Evolutionary conservation across 2,888 invertebrate species (phyloP).

Genomic region (Cyaniris semiargus): DNA sequence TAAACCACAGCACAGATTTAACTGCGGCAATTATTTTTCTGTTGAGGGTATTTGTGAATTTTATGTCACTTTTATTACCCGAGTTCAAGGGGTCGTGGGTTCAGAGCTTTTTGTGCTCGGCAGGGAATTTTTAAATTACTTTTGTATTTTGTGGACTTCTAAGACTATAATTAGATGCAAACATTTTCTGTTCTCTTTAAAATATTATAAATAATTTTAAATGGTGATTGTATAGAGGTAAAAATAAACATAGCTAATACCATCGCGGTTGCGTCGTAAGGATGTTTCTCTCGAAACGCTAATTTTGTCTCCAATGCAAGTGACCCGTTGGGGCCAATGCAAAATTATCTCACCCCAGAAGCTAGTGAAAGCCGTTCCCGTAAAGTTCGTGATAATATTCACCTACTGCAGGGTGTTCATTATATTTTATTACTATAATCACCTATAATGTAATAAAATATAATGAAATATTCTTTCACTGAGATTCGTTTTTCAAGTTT

Average conservation of each 20-base stretch:
- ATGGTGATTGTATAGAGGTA: too few relatives aligned
- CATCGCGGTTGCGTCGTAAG: neutral
- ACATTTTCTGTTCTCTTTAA: too few relatives aligned
- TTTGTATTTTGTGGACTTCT: neutral
- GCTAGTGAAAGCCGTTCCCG: too few relatives aligned
- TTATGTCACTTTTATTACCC: constrained; percentile 22
- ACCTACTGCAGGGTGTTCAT: too few relatives aligned
- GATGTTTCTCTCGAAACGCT: neutral
- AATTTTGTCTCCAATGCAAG: neutral
- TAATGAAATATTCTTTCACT: neutral
- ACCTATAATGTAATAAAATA: too few relatives aligned
- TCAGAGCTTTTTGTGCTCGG: neutral
- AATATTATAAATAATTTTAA: too few relatives aligned
- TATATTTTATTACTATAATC: too few relatives aligned
- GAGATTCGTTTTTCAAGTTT: neutral
- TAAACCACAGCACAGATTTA: constrained; percentile 17
- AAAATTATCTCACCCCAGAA: neutral
- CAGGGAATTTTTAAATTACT: neutral
- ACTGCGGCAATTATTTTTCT: constrained; percentile 20
- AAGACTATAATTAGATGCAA: neutral
- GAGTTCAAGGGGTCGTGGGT: constrained; percentile 15
- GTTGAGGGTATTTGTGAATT: constrained; percentile 21
- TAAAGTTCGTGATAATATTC: too few relatives aligned
- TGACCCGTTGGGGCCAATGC: neutral
- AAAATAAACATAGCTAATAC: neutral